phyloP scores from a whole-genome alignment of 2,113 vertebrate genomes.

The Zonotrichia leucophrys region DNA sequence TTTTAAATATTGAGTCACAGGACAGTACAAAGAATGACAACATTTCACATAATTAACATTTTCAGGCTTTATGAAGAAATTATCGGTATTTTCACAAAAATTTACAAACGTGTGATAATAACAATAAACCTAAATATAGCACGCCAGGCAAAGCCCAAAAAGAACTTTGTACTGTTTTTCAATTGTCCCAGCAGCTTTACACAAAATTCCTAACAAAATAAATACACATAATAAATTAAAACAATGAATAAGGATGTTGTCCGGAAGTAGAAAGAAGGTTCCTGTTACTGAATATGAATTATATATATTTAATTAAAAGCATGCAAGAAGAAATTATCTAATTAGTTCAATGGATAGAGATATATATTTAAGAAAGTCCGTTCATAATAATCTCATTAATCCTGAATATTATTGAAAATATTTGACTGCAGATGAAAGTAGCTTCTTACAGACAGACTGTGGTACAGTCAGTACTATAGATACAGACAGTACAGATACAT shows the following conservation, averaged over 20 bases:
- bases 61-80: neutral
- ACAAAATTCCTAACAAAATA: neutral
- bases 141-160: neutral
- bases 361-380: constrained; percentile 18
- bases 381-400: neutral
- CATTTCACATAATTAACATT: neutral
- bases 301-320: constrained; percentile 47
- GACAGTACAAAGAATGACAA: neutral
- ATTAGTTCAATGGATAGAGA: constrained; percentile 39
- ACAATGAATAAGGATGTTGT: constrained; percentile 2
- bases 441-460: neutral
- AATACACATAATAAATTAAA: neutral
- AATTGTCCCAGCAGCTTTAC: neutral
- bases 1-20: neutral
- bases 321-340: constrained; percentile 49
- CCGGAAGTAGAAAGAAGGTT: constrained; percentile 23
- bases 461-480: neutral
- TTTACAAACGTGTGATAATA: neutral
- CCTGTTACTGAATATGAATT: constrained; percentile 12
- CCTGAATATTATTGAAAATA: neutral
- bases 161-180: neutral
- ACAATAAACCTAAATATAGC: neutral
- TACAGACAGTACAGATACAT: neutral
- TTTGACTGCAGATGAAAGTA: neutral
- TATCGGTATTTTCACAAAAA: neutral